These are phyloP conservation scores for Anthopleura xanthogrammica DNA, from an alignment of 92 coral and sea anemone species.

Conservation along the genomic window DNA sequence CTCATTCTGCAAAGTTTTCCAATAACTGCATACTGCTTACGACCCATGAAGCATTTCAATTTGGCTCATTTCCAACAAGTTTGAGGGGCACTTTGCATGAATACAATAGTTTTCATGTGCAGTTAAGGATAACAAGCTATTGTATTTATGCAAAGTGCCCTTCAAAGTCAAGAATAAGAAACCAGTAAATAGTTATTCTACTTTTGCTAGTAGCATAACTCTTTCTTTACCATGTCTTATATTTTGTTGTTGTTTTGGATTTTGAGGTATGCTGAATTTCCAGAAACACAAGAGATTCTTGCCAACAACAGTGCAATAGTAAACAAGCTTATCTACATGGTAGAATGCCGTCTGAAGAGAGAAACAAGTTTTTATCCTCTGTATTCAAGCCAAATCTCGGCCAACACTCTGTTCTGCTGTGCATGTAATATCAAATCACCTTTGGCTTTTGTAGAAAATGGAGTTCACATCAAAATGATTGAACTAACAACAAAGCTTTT, in stretches of 20 bases:
- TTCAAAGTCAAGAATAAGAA: too few relatives aligned
- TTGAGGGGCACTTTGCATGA: too few relatives aligned
- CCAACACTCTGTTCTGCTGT: conserved; percentile 82
- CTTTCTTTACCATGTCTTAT: background rate
- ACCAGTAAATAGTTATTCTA: too few relatives aligned
- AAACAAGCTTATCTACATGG: conserved; percentile 66
- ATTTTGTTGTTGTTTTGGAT: background rate
- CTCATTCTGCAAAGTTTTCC: too few relatives aligned
- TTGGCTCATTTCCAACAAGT: too few relatives aligned
- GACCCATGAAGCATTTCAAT: too few relatives aligned
- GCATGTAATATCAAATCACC: conserved; percentile 69
- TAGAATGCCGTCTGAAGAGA: conserved; percentile 51
- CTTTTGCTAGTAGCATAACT: too few relatives aligned
- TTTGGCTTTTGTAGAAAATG: conserved; percentile 52
- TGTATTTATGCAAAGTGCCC: too few relatives aligned
- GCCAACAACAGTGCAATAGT: conserved; percentile 43
- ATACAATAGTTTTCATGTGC: too few relatives aligned
- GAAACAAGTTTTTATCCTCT: conserved; percentile 36
- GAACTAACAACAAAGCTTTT: conserved; percentile 43
- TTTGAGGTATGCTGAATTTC: conserved; percentile 77
- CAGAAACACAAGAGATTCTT: conserved; percentile 66
- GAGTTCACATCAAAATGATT: conserved; percentile 58
- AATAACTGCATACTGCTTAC: too few relatives aligned
- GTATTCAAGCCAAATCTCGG: conserved; percentile 80
- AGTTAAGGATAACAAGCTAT: too few relatives aligned